phyloP scores from a whole-genome alignment of 2,797 vertebrate species.

The Mormyrops attenuatus region DNA sequence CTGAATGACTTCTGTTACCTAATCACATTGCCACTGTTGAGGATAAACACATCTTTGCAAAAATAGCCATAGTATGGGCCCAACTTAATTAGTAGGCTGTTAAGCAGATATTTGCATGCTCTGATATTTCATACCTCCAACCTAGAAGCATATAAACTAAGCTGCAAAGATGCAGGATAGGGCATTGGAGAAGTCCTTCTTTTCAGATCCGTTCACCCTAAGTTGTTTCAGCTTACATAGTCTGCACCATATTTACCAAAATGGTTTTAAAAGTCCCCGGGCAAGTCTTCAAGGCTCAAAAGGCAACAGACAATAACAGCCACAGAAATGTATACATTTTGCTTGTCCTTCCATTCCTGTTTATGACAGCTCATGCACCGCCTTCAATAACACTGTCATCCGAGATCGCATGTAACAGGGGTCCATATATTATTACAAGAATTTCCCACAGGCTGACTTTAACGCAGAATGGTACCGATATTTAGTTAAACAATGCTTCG shows the following conservation, averaged over 20 bases:
- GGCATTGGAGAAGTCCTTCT: slow-evolving; percentile 64
- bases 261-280: slow-evolving; percentile 5
- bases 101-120: background rate
- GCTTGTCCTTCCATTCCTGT: background rate
- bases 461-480: background rate
- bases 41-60: background rate
- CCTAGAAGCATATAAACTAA: slow-evolving; percentile 61
- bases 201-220: slow-evolving; percentile 58
- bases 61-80: background rate
- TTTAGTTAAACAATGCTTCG: background rate
- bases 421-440: background rate
- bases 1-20: background rate
- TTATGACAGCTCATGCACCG: background rate
- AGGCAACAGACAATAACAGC: background rate
- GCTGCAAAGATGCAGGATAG: slow-evolving; percentile 59
- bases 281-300: slow-evolving; percentile 8
- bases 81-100: background rate
- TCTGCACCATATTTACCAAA: slow-evolving; percentile 59
- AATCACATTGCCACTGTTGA: background rate
- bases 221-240: slow-evolving; percentile 62
- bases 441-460: background rate
- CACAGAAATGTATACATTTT: slow-evolving; percentile 3
- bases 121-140: slow-evolving; percentile 61
- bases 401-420: background rate
- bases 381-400: background rate